These are phyloP conservation scores for Cervus canadensis DNA, from an alignment of 2,113 vertebrate species.

Conservation along the genomic window DNA sequence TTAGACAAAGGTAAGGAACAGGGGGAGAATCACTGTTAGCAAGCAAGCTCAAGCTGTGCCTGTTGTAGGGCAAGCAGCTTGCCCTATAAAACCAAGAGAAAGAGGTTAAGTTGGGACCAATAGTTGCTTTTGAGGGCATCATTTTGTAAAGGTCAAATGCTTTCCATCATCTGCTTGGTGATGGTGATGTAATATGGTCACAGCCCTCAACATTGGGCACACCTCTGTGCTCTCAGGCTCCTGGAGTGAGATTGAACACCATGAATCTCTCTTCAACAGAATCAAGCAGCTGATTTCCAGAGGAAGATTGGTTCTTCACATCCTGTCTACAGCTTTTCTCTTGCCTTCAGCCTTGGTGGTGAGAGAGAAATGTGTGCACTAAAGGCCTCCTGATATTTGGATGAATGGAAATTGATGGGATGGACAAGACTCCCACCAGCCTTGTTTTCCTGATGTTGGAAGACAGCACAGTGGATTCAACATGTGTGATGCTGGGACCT, in stretches of 20 bases:
- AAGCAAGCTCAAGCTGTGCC: too few relatives aligned
- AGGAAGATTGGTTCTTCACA: background rate
- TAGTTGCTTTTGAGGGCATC: background rate
- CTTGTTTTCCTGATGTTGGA: background rate
- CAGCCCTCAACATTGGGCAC: background rate
- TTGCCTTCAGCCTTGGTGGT: background rate
- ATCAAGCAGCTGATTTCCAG: background rate
- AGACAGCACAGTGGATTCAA: background rate
- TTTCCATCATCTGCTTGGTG: background rate
- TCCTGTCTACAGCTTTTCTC: background rate
- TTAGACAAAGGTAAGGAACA: too few relatives aligned
- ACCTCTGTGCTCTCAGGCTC: background rate
- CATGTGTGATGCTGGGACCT: rapidly evolving
- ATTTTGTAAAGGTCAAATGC: background rate
- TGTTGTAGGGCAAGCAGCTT: too few relatives aligned
- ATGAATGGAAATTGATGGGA: background rate
- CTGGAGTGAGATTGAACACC: rapidly evolving
- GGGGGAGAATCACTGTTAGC: too few relatives aligned
- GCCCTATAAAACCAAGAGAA: background rate
- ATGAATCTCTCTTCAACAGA: background rate
- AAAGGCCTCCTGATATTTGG: background rate
- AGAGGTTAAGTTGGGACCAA: rapidly evolving
- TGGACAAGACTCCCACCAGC: background rate
- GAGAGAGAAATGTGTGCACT: background rate
- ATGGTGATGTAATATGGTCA: rapidly evolving